Evolutionary conservation across 2,113 vertebrate species (phyloP).

Genomic region (Hydrochoerus hydrochaeris): DNA sequence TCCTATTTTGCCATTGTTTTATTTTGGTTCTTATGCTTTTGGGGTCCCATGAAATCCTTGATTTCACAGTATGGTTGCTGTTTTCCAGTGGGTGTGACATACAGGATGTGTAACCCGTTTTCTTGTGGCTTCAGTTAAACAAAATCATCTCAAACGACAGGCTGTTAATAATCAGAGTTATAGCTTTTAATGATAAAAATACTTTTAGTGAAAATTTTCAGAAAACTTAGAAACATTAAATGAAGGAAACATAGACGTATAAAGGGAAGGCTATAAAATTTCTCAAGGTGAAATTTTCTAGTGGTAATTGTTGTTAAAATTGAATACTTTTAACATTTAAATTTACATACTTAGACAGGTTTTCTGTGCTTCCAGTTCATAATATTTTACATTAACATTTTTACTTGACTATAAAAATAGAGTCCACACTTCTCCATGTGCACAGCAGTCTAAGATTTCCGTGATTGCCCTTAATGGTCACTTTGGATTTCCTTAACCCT

Average conservation of each 20-base stretch:
- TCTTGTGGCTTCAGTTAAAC: background rate
- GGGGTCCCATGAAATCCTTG: background rate
- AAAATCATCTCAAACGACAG: background rate
- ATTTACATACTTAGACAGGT: background rate
- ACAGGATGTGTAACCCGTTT: background rate
- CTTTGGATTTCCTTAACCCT: background rate
- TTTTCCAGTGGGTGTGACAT: background rate
- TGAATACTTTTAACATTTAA: background rate
- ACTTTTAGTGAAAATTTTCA: background rate
- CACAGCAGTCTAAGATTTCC: background rate
- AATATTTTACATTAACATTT: background rate
- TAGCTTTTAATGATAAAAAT: background rate
- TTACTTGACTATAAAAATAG: background rate
- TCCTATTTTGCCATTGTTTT: background rate
- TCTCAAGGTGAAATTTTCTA: background rate
- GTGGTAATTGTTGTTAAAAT: background rate
- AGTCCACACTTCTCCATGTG: background rate
- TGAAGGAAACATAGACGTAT: background rate
- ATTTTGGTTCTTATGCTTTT: background rate
- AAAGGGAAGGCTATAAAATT: background rate
- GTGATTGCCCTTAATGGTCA: background rate
- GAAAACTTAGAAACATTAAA: background rate
- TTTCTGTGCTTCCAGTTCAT: background rate
- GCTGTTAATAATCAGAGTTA: background rate
- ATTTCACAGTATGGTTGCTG: background rate